Evolutionary conservation across 2,797 vertebrate species (phyloP).

Genomic region (Ataeniobius toweri): DNA sequence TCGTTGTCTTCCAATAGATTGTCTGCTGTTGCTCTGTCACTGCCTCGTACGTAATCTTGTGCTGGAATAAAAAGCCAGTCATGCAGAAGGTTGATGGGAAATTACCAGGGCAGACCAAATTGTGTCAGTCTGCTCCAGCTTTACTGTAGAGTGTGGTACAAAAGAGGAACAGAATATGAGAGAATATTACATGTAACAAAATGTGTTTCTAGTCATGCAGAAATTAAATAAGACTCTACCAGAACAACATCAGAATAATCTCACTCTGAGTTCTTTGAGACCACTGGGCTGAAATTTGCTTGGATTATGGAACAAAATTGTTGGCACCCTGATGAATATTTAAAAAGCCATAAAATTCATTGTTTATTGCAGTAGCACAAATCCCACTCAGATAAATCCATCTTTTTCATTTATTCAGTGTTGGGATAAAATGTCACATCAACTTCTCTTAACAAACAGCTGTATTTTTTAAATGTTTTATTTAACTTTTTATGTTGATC

Average conservation of each 20-base stretch:
- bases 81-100: constrained; percentile 64
- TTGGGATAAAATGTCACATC: too few species aligned
- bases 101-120: constrained; percentile 46
- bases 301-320: not conserved
- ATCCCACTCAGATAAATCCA: too few species aligned
- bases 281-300: not conserved
- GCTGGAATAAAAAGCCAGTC: constrained; percentile 42
- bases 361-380: too few species aligned
- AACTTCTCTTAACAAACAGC: too few species aligned
- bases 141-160: constrained; percentile 34
- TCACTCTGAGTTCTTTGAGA: not conserved
- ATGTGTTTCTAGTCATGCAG: not conserved
- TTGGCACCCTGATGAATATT: not conserved
- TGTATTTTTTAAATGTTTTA: too few species aligned
- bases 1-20: constrained; percentile 18
- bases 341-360: too few species aligned
- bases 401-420: too few species aligned
- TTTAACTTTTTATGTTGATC: not conserved
- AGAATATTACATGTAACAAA: not conserved
- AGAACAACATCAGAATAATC: not conserved
- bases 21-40: constrained; percentile 16
- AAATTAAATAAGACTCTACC: not conserved
- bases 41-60: constrained; percentile 15
- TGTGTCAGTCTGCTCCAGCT: constrained; percentile 24
- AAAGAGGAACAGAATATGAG: constrained; percentile 32